Base-by-base conservation (phyloP, 1,140 invertebrate species). In the Metaphire vulgaris region DNA sequence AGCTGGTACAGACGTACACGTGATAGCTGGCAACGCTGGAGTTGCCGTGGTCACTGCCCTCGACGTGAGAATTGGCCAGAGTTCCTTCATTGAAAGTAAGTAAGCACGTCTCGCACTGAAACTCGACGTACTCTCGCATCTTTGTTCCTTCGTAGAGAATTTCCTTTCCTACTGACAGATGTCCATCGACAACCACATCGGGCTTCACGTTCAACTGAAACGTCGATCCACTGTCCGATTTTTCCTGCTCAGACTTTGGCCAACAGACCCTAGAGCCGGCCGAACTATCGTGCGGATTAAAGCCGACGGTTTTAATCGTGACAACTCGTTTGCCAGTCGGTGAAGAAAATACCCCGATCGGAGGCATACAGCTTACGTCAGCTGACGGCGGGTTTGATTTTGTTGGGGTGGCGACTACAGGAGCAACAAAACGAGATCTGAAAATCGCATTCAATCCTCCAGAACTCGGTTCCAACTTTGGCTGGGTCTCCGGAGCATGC, bases 101-200 rank as follows among this genome's bases (percentile, higher is more conserved):
- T 34, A 41, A 29, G 72, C 72, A 73, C 1, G 72, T 41, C 16
- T 73, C 72, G 28, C 72, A 73, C 33, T 34, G 33, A 26, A 34
- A 73, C 26, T 73, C 72, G n/a, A 64, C 41, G 26, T 56, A 34
- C 26, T 73, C 72, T 32, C 28, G 26, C 72, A 73, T 73, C 72
- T 30, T 73, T 0, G 34, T 73, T 12, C 72, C 72, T n/a, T 73
- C 72, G 26, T 34, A 33, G 16, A 28, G 16, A 2, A 73, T 41
- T 30, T 73, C 72, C 56, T 73, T 73, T 2, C 72, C 41, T 12
- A 56, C 41, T 21, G 41, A 56, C 41, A 56, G 41, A 21, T 21
- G 21, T 6, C 41, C 41, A 21, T 56, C 41, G 6, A 56, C 21
- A 21, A 56, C 21, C 6, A 56, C 21, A 56, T 56, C 41, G 6